Conservation (phyloP, 2,797 vertebrate genomes). For the Hephaestus fuliginosus region DNA sequence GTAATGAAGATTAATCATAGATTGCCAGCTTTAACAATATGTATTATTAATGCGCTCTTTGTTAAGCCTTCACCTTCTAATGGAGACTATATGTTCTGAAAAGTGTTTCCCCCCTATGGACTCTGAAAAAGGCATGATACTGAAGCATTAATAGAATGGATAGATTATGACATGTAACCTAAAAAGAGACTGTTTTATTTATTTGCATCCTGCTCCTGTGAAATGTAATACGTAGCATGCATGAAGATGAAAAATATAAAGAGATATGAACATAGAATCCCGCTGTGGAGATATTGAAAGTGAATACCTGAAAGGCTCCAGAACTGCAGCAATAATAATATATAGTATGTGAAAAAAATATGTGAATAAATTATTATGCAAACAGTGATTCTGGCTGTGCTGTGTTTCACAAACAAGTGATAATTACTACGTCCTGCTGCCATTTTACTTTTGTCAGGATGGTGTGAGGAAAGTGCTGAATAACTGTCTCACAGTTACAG, state of each 20-base stretch:
- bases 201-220: slow-evolving; percentile 89
- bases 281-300: slow-evolving; percentile 77
- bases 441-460: slow-evolving; percentile 19
- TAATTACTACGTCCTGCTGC: slow-evolving; percentile 7
- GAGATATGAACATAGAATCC: slow-evolving; percentile 81
- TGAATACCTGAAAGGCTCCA: slow-evolving; percentile 79
- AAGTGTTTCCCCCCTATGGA: slow-evolving; percentile 72
- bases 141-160: slow-evolving; percentile 87
- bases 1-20: slow-evolving; percentile 77
- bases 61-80: slow-evolving; percentile 78
- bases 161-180: slow-evolving; percentile 86
- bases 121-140: slow-evolving; percentile 87
- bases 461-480: slow-evolving; percentile 22
- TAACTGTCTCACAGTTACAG: not conserved
- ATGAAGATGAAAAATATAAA: slow-evolving; percentile 83
- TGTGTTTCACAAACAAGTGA: slow-evolving; percentile 51
- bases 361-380: slow-evolving; percentile 86
- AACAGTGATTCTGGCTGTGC: slow-evolving; percentile 59
- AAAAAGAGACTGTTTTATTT: slow-evolving; percentile 83
- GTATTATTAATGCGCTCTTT: slow-evolving; percentile 83
- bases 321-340: slow-evolving; percentile 89
- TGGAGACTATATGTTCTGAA: slow-evolving; percentile 73
- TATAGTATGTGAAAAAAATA: slow-evolving; percentile 80
- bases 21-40: slow-evolving; percentile 82
- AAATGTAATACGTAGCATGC: slow-evolving; percentile 88